These are phyloP conservation scores for Leucoptera coffeella DNA, from an alignment of 2,888 invertebrate species.

Conservation along the genomic window DNA sequence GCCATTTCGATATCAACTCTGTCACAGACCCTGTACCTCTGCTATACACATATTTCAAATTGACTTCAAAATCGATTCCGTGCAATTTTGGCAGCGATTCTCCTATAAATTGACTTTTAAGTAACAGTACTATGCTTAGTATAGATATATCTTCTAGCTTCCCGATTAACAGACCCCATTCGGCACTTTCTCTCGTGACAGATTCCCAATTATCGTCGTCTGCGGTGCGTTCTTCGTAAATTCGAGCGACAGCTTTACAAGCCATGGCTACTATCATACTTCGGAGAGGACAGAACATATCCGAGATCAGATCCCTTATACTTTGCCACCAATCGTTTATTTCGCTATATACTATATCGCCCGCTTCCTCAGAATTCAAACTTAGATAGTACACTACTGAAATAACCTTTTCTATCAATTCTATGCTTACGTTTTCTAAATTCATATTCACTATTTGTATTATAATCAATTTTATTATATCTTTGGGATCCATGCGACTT, in stretches of 20 bases:
- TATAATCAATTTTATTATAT: slow-evolving; percentile 65
- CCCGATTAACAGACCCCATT: slow-evolving; percentile 81
- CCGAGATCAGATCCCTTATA: slow-evolving; percentile 64
- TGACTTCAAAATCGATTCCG: slow-evolving; percentile 53
- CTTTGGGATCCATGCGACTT: slow-evolving; percentile 44
- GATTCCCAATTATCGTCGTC: slow-evolving; percentile 72
- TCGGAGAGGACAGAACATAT: slow-evolving; percentile 68
- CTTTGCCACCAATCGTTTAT: slow-evolving; percentile 79
- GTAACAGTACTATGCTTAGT: slow-evolving; percentile 63
- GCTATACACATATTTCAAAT: slow-evolving; percentile 59
- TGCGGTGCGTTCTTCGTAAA: slow-evolving; percentile 27
- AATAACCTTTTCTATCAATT: slow-evolving; percentile 64
- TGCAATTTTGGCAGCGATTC: slow-evolving; percentile 46
- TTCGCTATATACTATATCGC: slow-evolving; percentile 60
- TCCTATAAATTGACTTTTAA: slow-evolving; percentile 30
- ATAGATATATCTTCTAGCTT: slow-evolving; percentile 86
- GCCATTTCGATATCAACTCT: slow-evolving; percentile 83
- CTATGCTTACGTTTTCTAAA: slow-evolving; percentile 35
- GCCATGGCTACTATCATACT: slow-evolving; percentile 79
- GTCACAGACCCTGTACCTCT: slow-evolving; percentile 78
- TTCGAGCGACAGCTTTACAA: slow-evolving; percentile 67
- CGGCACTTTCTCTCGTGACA: slow-evolving; percentile 77
- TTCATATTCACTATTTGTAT: slow-evolving; percentile 65
- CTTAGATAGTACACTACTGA: slow-evolving; percentile 60
- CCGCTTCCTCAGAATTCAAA: slow-evolving; percentile 54